Conservation (phyloP, 2,797 vertebrate genomes). For the Natrix natrix region DNA sequence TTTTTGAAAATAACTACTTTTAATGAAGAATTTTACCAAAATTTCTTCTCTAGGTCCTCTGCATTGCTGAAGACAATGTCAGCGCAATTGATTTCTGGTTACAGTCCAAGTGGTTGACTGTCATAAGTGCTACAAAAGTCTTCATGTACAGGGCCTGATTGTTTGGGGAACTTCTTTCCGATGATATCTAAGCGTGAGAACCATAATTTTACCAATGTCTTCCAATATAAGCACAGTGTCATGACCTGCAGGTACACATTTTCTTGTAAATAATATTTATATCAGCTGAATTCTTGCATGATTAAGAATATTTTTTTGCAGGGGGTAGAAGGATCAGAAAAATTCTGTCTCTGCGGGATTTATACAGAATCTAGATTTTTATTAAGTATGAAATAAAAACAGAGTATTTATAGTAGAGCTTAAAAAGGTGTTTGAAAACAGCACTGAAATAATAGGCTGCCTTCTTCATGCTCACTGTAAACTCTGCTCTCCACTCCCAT, state of each 20-base stretch:
- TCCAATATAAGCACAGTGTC: not conserved
- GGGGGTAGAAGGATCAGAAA: not conserved
- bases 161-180: not conserved
- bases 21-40: not conserved
- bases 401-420: not conserved
- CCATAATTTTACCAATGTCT: not conserved
- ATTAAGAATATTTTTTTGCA: not conserved
- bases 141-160: not conserved
- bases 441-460: not conserved
- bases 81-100: not conserved
- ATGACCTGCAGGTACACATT: not conserved
- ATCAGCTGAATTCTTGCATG: not conserved
- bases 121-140: not conserved
- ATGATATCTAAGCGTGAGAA: not conserved
- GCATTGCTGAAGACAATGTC: not conserved
- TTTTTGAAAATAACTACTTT: too few species aligned
- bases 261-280: not conserved
- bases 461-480: not conserved
- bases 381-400: not conserved
- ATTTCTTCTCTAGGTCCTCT: not conserved
- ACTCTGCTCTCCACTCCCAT: not conserved
- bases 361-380: not conserved
- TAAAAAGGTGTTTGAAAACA: not conserved
- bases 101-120: not conserved
- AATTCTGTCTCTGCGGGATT: not conserved